Conservation (phyloP, 2,797 vertebrate species). For the Clarias platycephalus region DNA sequence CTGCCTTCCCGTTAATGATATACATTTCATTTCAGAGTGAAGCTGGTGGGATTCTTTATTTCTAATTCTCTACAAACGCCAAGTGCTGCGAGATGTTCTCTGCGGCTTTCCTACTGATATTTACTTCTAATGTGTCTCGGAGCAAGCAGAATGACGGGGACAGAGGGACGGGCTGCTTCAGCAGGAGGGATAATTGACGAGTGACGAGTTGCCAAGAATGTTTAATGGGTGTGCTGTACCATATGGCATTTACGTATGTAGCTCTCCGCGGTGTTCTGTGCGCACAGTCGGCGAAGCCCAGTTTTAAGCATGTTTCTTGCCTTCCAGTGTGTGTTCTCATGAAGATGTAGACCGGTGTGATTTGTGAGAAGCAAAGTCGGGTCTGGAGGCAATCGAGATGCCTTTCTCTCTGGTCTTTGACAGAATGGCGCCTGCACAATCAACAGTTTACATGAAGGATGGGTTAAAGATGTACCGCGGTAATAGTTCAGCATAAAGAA, state of each 20-base stretch:
- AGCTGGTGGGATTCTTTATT: neutral
- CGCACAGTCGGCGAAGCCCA: neutral
- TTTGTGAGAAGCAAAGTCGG: neutral
- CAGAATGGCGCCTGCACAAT: neutral
- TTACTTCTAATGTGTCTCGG: neutral
- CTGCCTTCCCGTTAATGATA: too few relatives aligned
- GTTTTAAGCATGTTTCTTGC: neutral
- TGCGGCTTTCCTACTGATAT: neutral
- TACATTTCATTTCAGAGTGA: neutral
- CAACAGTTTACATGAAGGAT: neutral
- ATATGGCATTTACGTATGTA: constrained; percentile 10
- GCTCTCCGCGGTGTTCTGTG: neutral
- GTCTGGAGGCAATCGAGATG: neutral
- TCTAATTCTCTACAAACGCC: neutral
- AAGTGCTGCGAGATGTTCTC: neutral
- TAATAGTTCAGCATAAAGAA: too few relatives aligned
- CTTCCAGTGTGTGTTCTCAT: neutral
- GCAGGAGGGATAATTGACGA: neutral
- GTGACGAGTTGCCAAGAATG: constrained; percentile 13
- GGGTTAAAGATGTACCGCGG: neutral
- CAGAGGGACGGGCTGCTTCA: neutral
- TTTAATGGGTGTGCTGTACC: constrained; percentile 13
- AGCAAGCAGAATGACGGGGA: neutral
- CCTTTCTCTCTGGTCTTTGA: neutral
- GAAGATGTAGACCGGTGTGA: neutral